phyloP scores from a whole-genome alignment of 2,797 vertebrate species.

The Pangasius mekongensis region DNA sequence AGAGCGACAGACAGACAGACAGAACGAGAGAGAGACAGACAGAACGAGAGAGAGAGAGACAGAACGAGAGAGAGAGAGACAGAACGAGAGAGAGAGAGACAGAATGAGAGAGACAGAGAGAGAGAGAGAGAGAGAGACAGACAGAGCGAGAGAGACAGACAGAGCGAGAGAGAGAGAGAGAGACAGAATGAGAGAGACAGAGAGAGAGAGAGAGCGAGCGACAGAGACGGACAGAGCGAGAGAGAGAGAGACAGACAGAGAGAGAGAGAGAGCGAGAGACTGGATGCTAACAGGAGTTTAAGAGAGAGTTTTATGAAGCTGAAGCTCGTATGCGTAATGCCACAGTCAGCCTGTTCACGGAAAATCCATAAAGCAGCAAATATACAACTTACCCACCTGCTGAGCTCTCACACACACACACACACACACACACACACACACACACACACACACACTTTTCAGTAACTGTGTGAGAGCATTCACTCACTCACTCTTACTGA shows the following conservation, averaged over 20 bases:
- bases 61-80: too few species aligned
- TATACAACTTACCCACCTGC: constrained; percentile 19
- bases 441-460: background rate
- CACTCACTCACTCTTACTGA: background rate
- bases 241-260: constrained; percentile 14
- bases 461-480: background rate
- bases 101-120: background rate
- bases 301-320: constrained; percentile 55
- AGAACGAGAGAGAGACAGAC: background rate
- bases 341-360: constrained; percentile 37
- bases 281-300: constrained; percentile 34
- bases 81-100: constrained; percentile 34
- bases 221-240: background rate
- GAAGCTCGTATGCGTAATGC: constrained; percentile 41
- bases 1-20: constrained; percentile 12
- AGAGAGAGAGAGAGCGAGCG: background rate
- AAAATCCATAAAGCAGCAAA: constrained; percentile 49
- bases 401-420: background rate
- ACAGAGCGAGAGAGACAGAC: background rate
- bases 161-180: constrained; percentile 29
- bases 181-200: background rate
- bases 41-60: background rate
- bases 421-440: background rate
- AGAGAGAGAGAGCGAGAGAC: background rate
- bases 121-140: constrained; percentile 23